Conservation (phyloP, 2,113 vertebrate genomes). For the Maccullochella peelii region DNA sequence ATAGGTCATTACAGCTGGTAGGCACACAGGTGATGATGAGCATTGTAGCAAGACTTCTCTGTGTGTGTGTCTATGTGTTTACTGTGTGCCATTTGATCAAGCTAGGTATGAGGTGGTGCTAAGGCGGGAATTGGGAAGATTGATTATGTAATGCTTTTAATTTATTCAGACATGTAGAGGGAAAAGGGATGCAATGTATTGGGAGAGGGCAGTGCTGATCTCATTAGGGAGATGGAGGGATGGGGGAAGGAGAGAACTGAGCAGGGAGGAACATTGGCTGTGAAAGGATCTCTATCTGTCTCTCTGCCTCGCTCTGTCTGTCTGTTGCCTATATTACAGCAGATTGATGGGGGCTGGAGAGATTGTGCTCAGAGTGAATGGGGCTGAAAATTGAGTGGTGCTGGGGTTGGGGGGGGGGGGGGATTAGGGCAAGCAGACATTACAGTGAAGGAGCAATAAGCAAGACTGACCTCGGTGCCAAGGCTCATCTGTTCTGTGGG, state of each 20-base stretch:
- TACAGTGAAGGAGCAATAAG: conserved; percentile 29
- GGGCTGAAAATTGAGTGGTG: conserved; percentile 61
- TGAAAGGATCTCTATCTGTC: conserved; percentile 64
- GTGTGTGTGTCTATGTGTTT: conserved; percentile 47
- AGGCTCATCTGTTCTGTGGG: conserved; percentile 43
- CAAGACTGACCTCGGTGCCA: conserved; percentile 57
- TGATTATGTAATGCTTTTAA: conserved; percentile 82
- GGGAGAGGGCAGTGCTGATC: conserved; percentile 67
- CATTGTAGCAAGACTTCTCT: conserved; percentile 30
- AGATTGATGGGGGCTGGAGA: conserved; percentile 63
- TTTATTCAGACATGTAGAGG: conserved; percentile 76
- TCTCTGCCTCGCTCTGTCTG: conserved; percentile 54
- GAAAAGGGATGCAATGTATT: conserved; percentile 62
- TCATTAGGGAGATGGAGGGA: conserved; percentile 68
- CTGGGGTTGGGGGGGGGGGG: background rate
- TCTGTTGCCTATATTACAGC: conserved; percentile 59
- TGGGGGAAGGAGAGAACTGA: conserved; percentile 45
- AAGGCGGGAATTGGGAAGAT: conserved; percentile 60
- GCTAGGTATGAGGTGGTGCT: conserved; percentile 57
- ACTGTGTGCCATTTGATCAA: conserved; percentile 66
- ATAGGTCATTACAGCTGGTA: conserved; percentile 56
- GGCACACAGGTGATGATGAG: conserved; percentile 47
- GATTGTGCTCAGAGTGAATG: conserved; percentile 66
- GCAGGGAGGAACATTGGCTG: conserved; percentile 61
- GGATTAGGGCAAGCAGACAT: conserved; percentile 34